A percentile compares a stretch with the other conserved stretches of the same genome.
Conservation (phyloP, 2,113 vertebrate genomes). For the Cochlearius cochlearius region DNA sequence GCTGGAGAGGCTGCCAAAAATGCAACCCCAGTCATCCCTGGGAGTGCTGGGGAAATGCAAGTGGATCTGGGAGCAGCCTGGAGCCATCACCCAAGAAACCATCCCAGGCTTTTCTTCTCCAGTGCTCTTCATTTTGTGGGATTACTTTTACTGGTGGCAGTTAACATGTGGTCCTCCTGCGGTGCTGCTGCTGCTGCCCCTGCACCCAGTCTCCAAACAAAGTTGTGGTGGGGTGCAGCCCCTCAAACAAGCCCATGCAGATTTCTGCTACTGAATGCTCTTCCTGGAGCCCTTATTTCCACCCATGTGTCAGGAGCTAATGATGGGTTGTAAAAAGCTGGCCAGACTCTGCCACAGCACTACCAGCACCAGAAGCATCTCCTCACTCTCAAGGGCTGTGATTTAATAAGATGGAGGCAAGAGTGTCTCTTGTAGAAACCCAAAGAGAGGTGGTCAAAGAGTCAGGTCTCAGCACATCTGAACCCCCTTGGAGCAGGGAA, state of each 20-base stretch:
- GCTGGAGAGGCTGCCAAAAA: not conserved
- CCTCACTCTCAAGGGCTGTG: not conserved
- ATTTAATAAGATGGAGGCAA: not conserved
- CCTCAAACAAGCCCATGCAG: not conserved
- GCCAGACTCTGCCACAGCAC: not conserved
- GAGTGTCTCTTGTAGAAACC: not conserved
- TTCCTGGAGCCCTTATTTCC: not conserved
- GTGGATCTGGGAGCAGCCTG: not conserved
- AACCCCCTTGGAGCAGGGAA: not conserved
- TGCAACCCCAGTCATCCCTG: not conserved
- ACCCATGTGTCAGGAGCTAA: not conserved
- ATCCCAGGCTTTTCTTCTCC: not conserved
- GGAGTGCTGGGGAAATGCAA: not conserved
- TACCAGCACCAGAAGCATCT: not conserved
- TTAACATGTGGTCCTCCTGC: rapidly evolving
- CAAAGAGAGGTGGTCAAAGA: not conserved
- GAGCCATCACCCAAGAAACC: not conserved
- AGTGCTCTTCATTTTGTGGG: not conserved
- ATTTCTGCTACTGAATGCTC: not conserved
- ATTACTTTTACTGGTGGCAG: not conserved
- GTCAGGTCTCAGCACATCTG: not conserved
- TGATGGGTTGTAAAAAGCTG: not conserved
- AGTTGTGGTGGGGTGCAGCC: not conserved
- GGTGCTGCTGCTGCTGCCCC: not conserved
- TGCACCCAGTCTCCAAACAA: not conserved